Evolutionary conservation across 2,888 invertebrate species (phyloP), one percentile per base, ranked within the genome.

Genomic region (Keiferia lycopersicella): DNA sequence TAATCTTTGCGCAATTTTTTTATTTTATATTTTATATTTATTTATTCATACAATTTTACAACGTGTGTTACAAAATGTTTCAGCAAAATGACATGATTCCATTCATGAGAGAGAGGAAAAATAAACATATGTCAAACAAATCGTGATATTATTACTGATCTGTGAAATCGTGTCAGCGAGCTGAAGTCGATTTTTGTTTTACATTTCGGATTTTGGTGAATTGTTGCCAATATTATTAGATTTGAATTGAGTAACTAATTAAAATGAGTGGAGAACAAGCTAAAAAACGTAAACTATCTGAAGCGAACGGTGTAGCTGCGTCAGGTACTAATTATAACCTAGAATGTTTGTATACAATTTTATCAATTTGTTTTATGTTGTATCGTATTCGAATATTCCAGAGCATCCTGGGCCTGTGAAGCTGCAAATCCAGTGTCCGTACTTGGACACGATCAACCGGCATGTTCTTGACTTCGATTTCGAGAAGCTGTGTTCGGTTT

Each of bases 401-500:
- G 90, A 79, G 71, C 76, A 77, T 48, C 61, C 74, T 48, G 50
- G 78, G 48, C 61, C 74, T 48, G 50, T 70, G 2, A 91, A 91
- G 70, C 66, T 76, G 16, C 82, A 89, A 69, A 93, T 96, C 64
- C 92, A 96, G 56, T 99, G 99, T 79, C 99, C 99, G 0, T 99
- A 99, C 82, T 91, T 99, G 77, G 99, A 99, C 80, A 99, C 99
- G 0, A 99, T 99, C 67, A 99, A 99, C 86, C 93, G 99, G 63
- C 97, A 98, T 76, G 95, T 98, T 67, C 87, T 99, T 67, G 99
- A 99, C 88, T 99, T 99, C 91, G 99, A 99, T 91, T 99, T 99
- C 91, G 99, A 99, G 87, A 99, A 99, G 84, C 88, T 99, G 26
- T 99, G 99, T 83, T 99, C 99, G 0, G 96, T 99, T 45, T 99